phyloP scores from a whole-genome alignment of 2,888 invertebrate species.

The Lapara coniferarum region DNA sequence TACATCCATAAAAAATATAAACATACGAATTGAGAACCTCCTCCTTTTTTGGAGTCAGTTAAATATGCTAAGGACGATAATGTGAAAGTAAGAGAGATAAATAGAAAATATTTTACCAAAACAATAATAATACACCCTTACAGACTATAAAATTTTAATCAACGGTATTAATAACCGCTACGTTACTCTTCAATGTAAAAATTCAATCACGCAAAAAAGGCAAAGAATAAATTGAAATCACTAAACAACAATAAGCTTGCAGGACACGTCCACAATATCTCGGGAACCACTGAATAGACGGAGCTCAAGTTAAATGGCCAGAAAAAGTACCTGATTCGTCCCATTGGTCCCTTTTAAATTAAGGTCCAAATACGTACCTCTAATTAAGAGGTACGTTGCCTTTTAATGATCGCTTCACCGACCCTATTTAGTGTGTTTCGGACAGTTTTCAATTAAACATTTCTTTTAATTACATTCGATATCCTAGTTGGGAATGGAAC shows the following conservation, averaged over 20 bases:
- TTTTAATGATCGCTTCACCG: constrained; percentile 28
- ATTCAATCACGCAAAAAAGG: constrained; percentile 37
- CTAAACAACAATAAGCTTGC: constrained; percentile 41
- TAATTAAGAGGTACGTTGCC: constrained; percentile 30
- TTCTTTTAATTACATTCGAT: constrained; percentile 29
- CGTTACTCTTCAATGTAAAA: background rate
- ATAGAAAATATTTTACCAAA: no score
- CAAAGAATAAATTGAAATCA: constrained; percentile 41
- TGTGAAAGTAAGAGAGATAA: no score
- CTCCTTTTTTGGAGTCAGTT: no score
- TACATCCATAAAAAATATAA: no score
- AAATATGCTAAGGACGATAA: no score
- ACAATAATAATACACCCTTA: background rate
- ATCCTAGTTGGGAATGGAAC: no score
- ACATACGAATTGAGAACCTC: no score
- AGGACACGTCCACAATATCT: constrained; percentile 37
- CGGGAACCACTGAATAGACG: constrained; percentile 34
- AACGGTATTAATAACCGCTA: no score
- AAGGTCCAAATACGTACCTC: constrained; percentile 26
- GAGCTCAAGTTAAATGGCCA: constrained; percentile 30
- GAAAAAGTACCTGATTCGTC: constrained; percentile 29
- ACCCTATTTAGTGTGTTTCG: constrained; percentile 22
- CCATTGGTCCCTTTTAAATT: constrained; percentile 31
- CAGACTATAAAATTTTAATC: background rate
- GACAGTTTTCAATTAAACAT: constrained; percentile 28